A percentile compares a stretch with the other conserved stretches of the same genome.
These are phyloP conservation scores for Nomada ferruginata DNA, from an alignment of 2,888 invertebrate species.

Conservation along the genomic window DNA sequence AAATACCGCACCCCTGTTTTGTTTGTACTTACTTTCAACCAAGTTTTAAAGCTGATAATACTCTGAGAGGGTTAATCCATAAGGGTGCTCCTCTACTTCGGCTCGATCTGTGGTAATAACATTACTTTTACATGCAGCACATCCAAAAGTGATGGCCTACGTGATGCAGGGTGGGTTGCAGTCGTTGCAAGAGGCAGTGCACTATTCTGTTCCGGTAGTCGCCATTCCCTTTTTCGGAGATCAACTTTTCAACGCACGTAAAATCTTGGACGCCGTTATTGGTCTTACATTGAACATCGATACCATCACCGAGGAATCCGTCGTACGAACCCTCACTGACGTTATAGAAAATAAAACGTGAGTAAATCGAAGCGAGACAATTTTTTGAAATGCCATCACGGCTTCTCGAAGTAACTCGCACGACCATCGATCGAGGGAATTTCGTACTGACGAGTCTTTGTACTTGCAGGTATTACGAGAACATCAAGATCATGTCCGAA, in stretches of 20 bases:
- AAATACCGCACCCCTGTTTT: not conserved
- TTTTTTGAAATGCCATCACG: not conserved
- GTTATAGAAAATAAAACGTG: conserved; percentile 75
- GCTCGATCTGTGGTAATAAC: conserved; percentile 35
- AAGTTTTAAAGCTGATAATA: conserved; percentile 11
- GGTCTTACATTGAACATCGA: conserved; percentile 77
- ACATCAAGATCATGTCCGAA: conserved; percentile 72
- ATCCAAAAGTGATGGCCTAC: conserved; percentile 77
- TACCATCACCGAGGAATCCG: conserved; percentile 72
- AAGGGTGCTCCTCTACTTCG: conserved; percentile 33
- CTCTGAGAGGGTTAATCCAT: conserved; percentile 30
- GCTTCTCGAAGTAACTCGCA: not conserved
- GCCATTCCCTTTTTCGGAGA: conserved; percentile 81
- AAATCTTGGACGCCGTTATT: conserved; percentile 78
- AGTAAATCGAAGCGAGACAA: conserved; percentile 29
- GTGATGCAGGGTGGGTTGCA: conserved; percentile 82
- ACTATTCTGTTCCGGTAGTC: conserved; percentile 78
- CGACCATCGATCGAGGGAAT: not conserved
- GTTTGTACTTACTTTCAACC: not conserved
- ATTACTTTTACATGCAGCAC: conserved; percentile 72
- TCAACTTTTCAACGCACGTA: conserved; percentile 80
- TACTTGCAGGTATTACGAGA: conserved; percentile 69
- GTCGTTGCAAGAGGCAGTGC: conserved; percentile 81
- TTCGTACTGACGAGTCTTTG: too few relatives aligned
- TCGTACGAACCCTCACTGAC: conserved; percentile 70